Conservation (phyloP, 1,140 invertebrate genomes). For the Holotrichia oblita region DNA sequence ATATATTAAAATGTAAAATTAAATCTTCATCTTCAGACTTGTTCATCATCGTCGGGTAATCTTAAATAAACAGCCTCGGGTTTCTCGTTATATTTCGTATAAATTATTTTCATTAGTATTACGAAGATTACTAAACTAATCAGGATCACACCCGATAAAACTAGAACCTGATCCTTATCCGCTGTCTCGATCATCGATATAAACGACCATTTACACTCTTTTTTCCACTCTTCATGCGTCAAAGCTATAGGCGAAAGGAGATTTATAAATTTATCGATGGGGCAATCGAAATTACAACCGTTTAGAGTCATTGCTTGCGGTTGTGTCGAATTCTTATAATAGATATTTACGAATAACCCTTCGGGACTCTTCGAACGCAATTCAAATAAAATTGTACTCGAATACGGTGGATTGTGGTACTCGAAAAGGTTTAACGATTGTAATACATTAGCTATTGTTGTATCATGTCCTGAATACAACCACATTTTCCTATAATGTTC, state of each 20-base stretch:
- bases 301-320: constrained; percentile 67
- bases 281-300: constrained; percentile 69
- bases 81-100: not conserved
- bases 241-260: constrained; percentile 52
- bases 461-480: constrained; percentile 85
- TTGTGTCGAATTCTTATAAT: constrained; percentile 71
- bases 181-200: not conserved
- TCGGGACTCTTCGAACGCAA: constrained; percentile 59
- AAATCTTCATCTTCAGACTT: constrained; percentile 10
- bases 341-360: constrained; percentile 63
- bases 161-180: not conserved
- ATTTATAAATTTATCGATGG: constrained; percentile 65
- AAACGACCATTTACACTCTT: constrained; percentile 50
- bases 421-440: constrained; percentile 79
- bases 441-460: constrained; percentile 80
- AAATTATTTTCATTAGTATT: constrained; percentile 34
- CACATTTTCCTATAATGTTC: constrained; percentile 65
- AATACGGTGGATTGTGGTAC: constrained; percentile 76
- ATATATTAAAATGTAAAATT: no score
- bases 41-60: constrained; percentile 40
- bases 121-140: constrained; percentile 25
- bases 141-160: not conserved
- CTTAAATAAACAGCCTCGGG: constrained; percentile 34
- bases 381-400: constrained; percentile 78
- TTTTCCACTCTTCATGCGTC: constrained; percentile 49